Base-by-base conservation (phyloP, 2,888 invertebrate genomes). In the Nesidiocoris tenuis region DNA sequence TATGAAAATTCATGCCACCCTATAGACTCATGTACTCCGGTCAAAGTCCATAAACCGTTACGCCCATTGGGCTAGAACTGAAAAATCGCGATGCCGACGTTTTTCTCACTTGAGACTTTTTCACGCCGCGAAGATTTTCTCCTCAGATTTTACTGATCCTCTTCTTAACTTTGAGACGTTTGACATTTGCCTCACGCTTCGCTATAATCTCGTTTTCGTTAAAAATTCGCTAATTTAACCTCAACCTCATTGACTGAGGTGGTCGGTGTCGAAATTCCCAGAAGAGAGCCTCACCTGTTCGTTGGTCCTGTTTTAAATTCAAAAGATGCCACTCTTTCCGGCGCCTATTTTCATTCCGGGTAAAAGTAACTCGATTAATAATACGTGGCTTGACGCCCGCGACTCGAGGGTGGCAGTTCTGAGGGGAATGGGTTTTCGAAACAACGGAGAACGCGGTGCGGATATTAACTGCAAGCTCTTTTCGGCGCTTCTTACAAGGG, bases 401-500 rank as follows among this genome's bases (percentile, higher is more conserved):
- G 3, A 39, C n/a, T n/a, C 39, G 39, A 12, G 12, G 39, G 12
- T 12, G 5, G 39, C 12, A 39, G 39, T 39, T 39, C 12, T 12
- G 39, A 12, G 12, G 12, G 39, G 12, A 39, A 39, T 12, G 39
- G 39, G 5, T 39, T 39, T 39, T 39, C 39, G 39, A 39, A 39
- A 39, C 39, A 39, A 39, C 24, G 70, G 59, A 9, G 63, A 59
- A 59, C 67, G 67, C 67, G 7, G 56, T 21, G 67, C 18, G 67
- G 39, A 67, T 67, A 67, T 67, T 67, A 67, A 67, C 67, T 67
- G 67, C 67, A 67, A 55, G 54, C 22, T 55, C 54, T 54, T 66
- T 22, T 56, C 67, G 3, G 39, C 39, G 39, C 67, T 67, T 55
- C 67, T 67, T 67, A 67, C 67, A 67, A 67, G 55, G 22, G 67